These are phyloP conservation scores for Trachymyrmex septentrionalis DNA, from an alignment of 1,140 invertebrate species.

Conservation along the genomic window DNA sequence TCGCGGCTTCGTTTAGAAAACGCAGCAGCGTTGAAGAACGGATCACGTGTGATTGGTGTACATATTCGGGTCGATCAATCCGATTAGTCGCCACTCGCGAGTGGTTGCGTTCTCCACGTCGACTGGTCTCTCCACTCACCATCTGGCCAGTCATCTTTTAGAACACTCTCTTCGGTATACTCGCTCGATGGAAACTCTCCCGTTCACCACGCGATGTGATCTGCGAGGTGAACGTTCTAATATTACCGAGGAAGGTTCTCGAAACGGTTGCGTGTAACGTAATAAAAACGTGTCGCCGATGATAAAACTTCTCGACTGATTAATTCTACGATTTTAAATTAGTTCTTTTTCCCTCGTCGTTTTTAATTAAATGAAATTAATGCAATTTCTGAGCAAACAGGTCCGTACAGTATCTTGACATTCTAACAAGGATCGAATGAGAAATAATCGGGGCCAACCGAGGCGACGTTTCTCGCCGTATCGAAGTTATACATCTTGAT, in stretches of 20 bases:
- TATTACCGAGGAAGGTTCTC: constrained; percentile 39
- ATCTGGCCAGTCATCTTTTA: not conserved
- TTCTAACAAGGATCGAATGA: not conserved
- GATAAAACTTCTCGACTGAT: not conserved
- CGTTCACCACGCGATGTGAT: not conserved
- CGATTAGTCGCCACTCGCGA: not conserved
- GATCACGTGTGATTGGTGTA: not conserved
- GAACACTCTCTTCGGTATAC: not conserved
- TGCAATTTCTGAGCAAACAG: not conserved
- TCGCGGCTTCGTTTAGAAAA: not conserved
- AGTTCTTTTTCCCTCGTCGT: not conserved
- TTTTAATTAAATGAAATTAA: constrained; percentile 19
- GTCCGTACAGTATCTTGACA: no score
- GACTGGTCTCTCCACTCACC: not conserved
- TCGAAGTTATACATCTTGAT: not conserved
- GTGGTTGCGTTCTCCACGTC: not conserved
- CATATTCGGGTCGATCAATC: not conserved
- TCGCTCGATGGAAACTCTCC: constrained; percentile 3
- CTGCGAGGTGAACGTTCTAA: constrained; percentile 41
- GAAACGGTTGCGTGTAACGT: constrained; percentile 17
- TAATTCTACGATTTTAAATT: constrained; percentile 24
- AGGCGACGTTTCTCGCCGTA: not conserved
- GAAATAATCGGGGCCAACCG: not conserved
- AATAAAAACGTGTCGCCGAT: not conserved
- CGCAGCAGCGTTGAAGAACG: no score